Evolutionary conservation across 2,797 vertebrate species (phyloP), one percentile per base, ranked within the genome.

Genomic region (Streptopelia turtur): DNA sequence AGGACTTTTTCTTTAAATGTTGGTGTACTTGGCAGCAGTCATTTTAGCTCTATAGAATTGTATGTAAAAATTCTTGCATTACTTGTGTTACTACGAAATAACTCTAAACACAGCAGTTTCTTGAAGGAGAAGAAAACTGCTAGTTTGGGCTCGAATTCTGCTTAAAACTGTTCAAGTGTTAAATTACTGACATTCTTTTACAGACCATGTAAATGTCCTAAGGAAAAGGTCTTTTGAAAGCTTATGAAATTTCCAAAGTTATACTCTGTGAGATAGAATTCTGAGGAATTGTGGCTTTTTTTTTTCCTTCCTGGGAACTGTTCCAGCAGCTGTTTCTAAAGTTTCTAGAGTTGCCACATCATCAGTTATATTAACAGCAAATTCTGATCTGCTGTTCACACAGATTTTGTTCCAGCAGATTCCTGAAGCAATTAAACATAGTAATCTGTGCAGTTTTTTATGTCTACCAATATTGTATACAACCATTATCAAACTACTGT

Each of bases 331-430:
- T 96, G 81, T 96, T 96, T 95, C 95, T 96, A 66, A 94, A 95
- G 89, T 93, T 96, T 89, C 86, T 97, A 15, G 82, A 84, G 83
- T 96, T 97, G 97, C 97, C 97, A 97, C 97, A 97, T 97, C 97
- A 97, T 96, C 97, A 97, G 87, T 93, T 96, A 66, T 87, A 93
- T 93, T 92, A 96, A 89, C 78, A 87, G 75, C 78, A 89, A 95
- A 93, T 83, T 92, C 50, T 87, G 50, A 89, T 87, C 77, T 89
- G 27, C 65, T 86, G 2, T 93, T 94, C 68, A 82, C 68, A 59
- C 66, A 75, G 50, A 25, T 90, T 93, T 95, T 81, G 56, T 95
- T 96, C 94, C 64, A 61, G n/a, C 49, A 72, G 37, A 90, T 93
- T 86, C 50, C 68, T 76, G 64, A 94, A 95, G n/a, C 76, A 96